Percentiles rank a stretch among this genome's conserved stretches.
phyloP scores from a whole-genome alignment of 2,797 vertebrate genomes.

The Galago senegalensis region DNA sequence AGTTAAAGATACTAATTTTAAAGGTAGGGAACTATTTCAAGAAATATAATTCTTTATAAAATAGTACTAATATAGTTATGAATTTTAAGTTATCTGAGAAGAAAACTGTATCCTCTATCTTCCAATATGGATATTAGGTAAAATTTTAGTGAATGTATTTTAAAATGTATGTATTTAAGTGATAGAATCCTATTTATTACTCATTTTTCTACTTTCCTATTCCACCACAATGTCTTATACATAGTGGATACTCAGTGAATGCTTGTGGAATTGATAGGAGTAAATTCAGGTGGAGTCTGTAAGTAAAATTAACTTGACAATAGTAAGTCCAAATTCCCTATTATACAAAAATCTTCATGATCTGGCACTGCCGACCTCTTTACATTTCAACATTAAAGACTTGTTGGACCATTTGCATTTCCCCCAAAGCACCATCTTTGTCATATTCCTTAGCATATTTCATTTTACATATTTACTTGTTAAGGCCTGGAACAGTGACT shows the following conservation, averaged over 20 bases:
- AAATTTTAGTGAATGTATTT: not conserved
- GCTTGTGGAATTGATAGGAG: not conserved
- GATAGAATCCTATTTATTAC: not conserved
- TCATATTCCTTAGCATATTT: not conserved
- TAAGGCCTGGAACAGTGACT: no score
- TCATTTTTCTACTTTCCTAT: not conserved
- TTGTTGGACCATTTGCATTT: not conserved
- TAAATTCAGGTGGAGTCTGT: not conserved
- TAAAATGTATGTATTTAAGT: not conserved
- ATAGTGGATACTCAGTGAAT: not conserved
- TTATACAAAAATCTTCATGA: not conserved
- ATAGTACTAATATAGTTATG: not conserved
- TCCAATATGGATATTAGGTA: not conserved
- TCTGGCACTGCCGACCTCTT: not conserved
- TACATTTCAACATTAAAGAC: not conserved
- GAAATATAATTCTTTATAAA: not conserved
- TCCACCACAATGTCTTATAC: not conserved
- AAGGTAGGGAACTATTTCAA: not conserved
- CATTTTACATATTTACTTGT: not conserved
- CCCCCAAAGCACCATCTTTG: not conserved
- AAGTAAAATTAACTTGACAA: not conserved
- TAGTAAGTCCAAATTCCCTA: not conserved
- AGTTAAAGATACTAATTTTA: not conserved
- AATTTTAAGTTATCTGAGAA: not conserved
- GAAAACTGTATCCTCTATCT: not conserved